phyloP scores from a whole-genome alignment of 2,888 invertebrate species.

The Amphipyra tragopoginis region DNA sequence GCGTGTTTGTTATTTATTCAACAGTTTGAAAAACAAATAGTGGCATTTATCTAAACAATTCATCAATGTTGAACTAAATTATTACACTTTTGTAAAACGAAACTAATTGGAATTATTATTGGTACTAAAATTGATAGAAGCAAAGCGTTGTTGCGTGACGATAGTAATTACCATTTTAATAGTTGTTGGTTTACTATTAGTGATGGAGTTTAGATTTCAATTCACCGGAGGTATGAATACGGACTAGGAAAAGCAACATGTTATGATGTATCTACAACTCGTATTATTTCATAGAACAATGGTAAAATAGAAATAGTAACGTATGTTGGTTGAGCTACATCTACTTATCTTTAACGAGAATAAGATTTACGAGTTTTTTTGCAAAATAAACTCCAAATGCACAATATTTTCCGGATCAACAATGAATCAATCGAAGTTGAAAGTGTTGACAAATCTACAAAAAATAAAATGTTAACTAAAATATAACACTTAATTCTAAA shows the following conservation, averaged over 20 bases:
- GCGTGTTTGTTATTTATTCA: constrained; percentile 1
- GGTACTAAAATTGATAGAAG: background rate
- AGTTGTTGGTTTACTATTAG: background rate
- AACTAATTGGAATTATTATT: constrained; percentile 12
- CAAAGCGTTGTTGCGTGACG: constrained; percentile 23
- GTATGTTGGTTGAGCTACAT: no score
- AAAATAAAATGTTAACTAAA: background rate
- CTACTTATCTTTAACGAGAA: no score
- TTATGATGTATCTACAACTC: no score
- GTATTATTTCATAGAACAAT: no score
- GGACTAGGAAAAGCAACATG: no score
- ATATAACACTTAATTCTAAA: constrained; percentile 2
- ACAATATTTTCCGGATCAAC: no score
- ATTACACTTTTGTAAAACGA: constrained; percentile 9
- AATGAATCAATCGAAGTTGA: no score
- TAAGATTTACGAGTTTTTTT: no score
- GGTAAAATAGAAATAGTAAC: no score
- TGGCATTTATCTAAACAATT: background rate
- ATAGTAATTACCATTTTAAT: no score
- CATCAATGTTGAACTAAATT: constrained; percentile 5
- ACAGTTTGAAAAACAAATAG: background rate
- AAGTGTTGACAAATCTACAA: background rate
- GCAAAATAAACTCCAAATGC: no score
- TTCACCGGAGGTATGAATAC: no score
- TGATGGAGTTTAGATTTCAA: background rate